Evolutionary conservation across 2,113 vertebrate species (phyloP).

Genomic region (Megalops atlanticus): DNA sequence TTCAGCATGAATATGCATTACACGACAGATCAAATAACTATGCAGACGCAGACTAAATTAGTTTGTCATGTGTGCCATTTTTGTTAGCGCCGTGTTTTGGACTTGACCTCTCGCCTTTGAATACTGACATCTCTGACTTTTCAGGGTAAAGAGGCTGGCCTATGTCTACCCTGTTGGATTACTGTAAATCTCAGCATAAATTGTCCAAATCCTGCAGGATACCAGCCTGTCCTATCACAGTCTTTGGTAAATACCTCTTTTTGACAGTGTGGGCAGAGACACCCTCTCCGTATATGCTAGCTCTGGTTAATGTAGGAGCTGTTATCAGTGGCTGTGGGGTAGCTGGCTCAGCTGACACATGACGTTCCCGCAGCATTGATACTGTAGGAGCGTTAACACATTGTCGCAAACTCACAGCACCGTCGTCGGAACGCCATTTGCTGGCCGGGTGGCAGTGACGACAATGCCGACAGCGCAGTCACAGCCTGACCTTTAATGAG

Average conservation of each 20-base stretch:
- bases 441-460: background rate
- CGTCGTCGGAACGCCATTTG: background rate
- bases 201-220: background rate
- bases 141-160: no score
- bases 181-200: no score
- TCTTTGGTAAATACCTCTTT: background rate
- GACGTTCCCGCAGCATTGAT: background rate
- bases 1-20: background rate
- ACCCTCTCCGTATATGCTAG: background rate
- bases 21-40: background rate
- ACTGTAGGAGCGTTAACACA: background rate
- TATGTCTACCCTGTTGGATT: no score
- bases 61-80: background rate
- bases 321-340: background rate
- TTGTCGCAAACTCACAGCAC: background rate
- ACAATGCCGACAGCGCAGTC: background rate
- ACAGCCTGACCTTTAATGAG: background rate
- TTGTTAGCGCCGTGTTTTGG: background rate
- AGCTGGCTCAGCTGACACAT: background rate
- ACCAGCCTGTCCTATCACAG: background rate
- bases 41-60: no score
- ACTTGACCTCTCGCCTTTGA: background rate
- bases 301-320: background rate
- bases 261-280: background rate
- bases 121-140: background rate